Percentiles rank a stretch among this genome's conserved stretches.
phyloP scores from a whole-genome alignment of 2,888 invertebrate genomes.

The Cheilosia vernalis region DNA sequence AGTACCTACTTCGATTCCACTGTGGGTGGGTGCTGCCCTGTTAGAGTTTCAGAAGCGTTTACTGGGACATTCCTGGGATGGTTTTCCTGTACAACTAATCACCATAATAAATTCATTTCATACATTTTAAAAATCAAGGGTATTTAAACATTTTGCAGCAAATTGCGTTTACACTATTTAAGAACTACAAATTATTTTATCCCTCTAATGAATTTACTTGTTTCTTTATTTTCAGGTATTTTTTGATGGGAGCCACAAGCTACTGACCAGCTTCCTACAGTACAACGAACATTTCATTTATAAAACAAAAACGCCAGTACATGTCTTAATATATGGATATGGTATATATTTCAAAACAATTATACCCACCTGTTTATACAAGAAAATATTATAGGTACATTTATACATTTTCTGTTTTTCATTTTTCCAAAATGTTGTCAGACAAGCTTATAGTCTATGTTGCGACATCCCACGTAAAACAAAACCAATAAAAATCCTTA shows the following conservation, averaged over 20 bases:
- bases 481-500: background rate
- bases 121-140: too few species aligned
- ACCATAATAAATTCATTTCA: too few species aligned
- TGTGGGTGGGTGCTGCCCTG: too few species aligned
- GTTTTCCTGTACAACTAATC: too few species aligned
- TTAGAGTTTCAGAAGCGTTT: too few species aligned
- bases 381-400: background rate
- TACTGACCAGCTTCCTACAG: slow-evolving; percentile 18
- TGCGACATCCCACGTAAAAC: slow-evolving; percentile 1
- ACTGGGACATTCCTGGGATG: too few species aligned
- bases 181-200: background rate
- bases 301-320: background rate
- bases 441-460: background rate
- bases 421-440: background rate
- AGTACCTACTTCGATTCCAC: too few species aligned
- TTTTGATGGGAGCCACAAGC: background rate
- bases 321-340: slow-evolving; percentile 26
- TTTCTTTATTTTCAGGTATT: background rate
- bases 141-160: too few species aligned
- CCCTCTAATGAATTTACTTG: background rate
- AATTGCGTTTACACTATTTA: too few species aligned
- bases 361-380: background rate
- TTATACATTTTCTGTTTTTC: too few species aligned
- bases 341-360: background rate
- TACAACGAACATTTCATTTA: slow-evolving; percentile 33